phyloP scores from a whole-genome alignment of 2,113 vertebrate genomes.

The Sigmodon hispidus region DNA sequence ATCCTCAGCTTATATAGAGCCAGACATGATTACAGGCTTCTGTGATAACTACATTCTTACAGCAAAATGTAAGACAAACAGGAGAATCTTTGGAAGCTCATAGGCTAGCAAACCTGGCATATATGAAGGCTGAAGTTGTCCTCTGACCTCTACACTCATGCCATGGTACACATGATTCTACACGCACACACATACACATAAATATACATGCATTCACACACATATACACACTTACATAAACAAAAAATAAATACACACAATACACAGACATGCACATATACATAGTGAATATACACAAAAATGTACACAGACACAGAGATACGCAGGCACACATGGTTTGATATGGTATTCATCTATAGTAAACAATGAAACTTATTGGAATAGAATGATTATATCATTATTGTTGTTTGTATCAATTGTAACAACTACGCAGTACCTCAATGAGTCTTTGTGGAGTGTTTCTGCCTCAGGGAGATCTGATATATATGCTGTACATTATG shows the following conservation, averaged over 20 bases:
- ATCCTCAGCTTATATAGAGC: background rate
- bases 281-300: background rate
- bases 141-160: background rate
- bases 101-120: background rate
- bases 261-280: background rate
- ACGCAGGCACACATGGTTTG: background rate
- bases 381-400: too few relatives aligned
- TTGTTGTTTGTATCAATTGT: background rate
- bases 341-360: background rate
- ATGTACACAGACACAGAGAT: background rate
- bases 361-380: background rate
- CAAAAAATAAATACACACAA: background rate
- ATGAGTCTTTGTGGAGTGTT: background rate
- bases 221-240: background rate
- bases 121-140: background rate
- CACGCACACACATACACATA: fast-evolving
- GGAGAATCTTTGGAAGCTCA: background rate
- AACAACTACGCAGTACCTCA: background rate
- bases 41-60: background rate
- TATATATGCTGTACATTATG: background rate
- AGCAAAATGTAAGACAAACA: background rate
- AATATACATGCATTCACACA: background rate
- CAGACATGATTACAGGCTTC: background rate
- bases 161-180: background rate
- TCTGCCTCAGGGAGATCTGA: background rate